These are phyloP conservation scores for Troides helena DNA, from an alignment of 2,888 invertebrate genomes.

Conservation along the genomic window DNA sequence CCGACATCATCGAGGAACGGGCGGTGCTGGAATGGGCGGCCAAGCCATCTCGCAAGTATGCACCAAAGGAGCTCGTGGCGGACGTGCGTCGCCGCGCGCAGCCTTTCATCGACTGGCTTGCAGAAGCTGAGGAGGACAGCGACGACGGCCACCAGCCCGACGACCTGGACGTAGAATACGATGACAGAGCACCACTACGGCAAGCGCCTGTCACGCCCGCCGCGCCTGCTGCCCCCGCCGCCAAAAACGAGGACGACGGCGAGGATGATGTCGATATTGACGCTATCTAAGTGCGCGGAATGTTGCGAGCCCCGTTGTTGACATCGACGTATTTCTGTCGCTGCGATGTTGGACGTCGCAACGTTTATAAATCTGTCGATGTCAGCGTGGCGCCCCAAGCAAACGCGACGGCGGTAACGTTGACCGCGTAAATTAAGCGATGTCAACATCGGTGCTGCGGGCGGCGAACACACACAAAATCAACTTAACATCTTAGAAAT, in stretches of 20 bases:
- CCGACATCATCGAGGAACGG: slow-evolving; percentile 96
- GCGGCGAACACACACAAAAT: no score
- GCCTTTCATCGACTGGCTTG: slow-evolving; percentile 97
- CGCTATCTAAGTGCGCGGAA: slow-evolving; percentile 85
- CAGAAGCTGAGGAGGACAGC: slow-evolving; percentile 96
- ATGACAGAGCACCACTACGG: slow-evolving; percentile 89
- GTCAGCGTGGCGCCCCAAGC: no score
- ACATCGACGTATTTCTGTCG: not conserved
- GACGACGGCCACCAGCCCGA: slow-evolving; percentile 62
- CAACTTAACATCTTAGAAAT: no score
- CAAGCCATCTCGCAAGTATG: slow-evolving; percentile 97
- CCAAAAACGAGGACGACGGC: slow-evolving; percentile 83
- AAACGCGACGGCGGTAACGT: not conserved
- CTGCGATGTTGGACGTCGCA: no score
- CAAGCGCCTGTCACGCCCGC: slow-evolving; percentile 55
- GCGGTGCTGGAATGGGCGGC: slow-evolving; percentile 96
- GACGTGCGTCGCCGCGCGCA: slow-evolving; percentile 95
- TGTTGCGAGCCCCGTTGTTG: not conserved
- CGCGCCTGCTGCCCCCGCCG: slow-evolving; percentile 49
- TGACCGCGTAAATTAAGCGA: not conserved
- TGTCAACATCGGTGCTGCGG: not conserved
- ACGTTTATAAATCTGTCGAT: no score
- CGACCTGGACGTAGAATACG: slow-evolving; percentile 79
- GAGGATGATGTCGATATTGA: slow-evolving; percentile 94
- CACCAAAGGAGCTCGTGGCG: slow-evolving; percentile 92